These are phyloP conservation scores for Sepiola atlantica DNA, from an alignment of 2,888 invertebrate genomes.

Conservation along the genomic window DNA sequence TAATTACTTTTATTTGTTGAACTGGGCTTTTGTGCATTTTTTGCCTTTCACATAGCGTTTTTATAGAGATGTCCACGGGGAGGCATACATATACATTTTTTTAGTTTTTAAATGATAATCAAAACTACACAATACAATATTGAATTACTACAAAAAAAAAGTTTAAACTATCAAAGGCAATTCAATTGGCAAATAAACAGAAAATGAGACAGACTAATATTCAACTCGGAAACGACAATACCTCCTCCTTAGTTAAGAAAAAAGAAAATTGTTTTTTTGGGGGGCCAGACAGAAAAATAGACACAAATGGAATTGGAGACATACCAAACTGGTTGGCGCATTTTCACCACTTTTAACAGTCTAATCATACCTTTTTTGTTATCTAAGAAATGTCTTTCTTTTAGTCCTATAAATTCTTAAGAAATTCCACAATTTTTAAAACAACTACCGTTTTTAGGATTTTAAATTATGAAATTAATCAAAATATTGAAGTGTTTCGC, in stretches of 20 bases:
- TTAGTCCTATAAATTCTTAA: background rate
- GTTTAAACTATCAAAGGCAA: background rate
- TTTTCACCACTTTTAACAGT: background rate
- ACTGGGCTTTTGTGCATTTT: too few species aligned
- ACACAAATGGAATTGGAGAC: background rate
- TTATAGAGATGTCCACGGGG: too few species aligned
- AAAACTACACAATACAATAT: too few species aligned
- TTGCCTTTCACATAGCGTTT: too few species aligned
- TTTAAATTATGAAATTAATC: background rate
- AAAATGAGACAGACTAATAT: background rate
- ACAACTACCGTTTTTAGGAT: background rate
- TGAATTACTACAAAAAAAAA: background rate
- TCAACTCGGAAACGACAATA: background rate
- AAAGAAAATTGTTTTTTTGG: background rate
- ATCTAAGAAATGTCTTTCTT: too few species aligned
- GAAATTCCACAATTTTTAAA: background rate
- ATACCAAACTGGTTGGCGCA: background rate
- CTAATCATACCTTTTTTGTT: background rate
- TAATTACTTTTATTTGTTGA: background rate
- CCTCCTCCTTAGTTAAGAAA: too few species aligned
- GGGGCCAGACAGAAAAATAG: background rate
- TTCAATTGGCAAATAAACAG: background rate
- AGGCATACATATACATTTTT: too few species aligned
- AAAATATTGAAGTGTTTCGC: background rate
- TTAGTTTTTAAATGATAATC: too few species aligned